A percentile compares a stretch with the other conserved stretches of the same genome.
Evolutionary conservation across 2,888 invertebrate genomes (phyloP).

Genomic region (Isoperla grammatica): DNA sequence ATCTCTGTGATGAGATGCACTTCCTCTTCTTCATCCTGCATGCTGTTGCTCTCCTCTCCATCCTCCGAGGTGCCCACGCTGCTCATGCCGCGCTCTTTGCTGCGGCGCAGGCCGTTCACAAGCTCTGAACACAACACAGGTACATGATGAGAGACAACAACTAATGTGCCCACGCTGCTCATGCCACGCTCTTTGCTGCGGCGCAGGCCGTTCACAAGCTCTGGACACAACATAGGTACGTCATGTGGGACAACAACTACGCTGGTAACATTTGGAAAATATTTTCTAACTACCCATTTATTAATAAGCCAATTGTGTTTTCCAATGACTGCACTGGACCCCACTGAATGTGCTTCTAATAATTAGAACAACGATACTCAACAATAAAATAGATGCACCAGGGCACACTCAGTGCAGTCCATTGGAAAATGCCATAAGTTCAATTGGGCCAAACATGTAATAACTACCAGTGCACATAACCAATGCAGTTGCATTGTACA

Average conservation of each 20-base stretch:
- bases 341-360: too few relatives aligned
- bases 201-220: constrained; percentile 52
- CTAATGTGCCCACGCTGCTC: constrained; percentile 58
- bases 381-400: too few relatives aligned
- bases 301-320: too few relatives aligned
- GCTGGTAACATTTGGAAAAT: too few relatives aligned
- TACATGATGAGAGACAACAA: background rate
- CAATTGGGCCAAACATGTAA: too few relatives aligned
- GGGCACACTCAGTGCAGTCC: too few relatives aligned
- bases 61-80: constrained; percentile 68
- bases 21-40: constrained; percentile 65
- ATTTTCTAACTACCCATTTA: too few relatives aligned
- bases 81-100: constrained; percentile 38
- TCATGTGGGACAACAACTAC: background rate
- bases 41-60: constrained; percentile 66
- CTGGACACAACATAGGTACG: constrained; percentile 35
- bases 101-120: constrained; percentile 48
- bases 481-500: too few relatives aligned
- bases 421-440: too few relatives aligned
- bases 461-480: too few relatives aligned
- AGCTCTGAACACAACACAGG: constrained; percentile 43
- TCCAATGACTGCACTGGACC: too few relatives aligned
- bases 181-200: constrained; percentile 39
- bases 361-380: too few relatives aligned
- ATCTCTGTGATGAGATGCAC: constrained; percentile 63